Conservation (phyloP, 2,888 invertebrate species). For the Eilema depressum region DNA sequence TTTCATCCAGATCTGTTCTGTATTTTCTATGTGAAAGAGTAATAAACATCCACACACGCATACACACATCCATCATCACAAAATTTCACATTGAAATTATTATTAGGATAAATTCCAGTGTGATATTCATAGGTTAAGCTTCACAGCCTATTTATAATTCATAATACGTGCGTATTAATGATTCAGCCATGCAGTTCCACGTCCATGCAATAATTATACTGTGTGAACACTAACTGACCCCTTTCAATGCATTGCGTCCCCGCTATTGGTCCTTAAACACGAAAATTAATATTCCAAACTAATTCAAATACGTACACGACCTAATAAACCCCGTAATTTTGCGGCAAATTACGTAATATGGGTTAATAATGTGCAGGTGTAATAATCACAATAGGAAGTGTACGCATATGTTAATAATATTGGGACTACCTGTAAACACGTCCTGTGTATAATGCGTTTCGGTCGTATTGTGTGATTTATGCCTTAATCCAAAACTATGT, state of each 20-base stretch:
- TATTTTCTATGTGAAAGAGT: no score
- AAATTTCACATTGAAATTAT: no score
- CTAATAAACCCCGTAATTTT: slow-evolving; percentile 35
- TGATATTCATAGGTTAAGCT: no score
- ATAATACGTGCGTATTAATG: neutral
- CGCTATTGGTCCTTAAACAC: neutral
- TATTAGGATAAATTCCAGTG: no score
- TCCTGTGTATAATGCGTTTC: slow-evolving; percentile 29
- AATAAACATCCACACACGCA: no score
- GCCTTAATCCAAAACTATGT: neutral
- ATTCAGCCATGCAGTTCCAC: neutral
- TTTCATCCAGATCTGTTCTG: no score
- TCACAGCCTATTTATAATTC: neutral
- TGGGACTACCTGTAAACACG: slow-evolving; percentile 33
- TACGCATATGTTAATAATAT: slow-evolving; percentile 36
- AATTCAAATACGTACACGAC: slow-evolving; percentile 19
- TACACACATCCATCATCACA: no score
- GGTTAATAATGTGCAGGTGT: slow-evolving; percentile 44
- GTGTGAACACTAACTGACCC: slow-evolving; percentile 1
- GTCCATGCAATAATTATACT: neutral
- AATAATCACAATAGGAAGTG: slow-evolving; percentile 44
- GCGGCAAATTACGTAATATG: slow-evolving; percentile 36
- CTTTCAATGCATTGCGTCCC: neutral
- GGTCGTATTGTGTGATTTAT: neutral
- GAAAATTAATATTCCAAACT: neutral